Base-by-base conservation (phyloP, 2,888 invertebrate species). In the Drosophila atripex region DNA sequence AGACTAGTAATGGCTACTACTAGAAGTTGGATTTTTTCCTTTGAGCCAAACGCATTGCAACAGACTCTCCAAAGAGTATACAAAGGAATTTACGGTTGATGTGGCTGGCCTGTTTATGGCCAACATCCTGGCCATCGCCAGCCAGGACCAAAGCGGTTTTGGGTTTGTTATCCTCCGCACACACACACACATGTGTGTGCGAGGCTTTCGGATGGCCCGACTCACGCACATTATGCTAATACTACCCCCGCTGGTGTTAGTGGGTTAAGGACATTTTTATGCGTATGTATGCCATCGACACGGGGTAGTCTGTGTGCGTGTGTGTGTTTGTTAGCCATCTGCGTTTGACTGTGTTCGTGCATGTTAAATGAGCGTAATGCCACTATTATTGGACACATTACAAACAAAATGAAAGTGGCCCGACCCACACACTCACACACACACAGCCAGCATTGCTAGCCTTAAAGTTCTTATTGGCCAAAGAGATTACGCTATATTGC, bases 331-430 rank as follows among this genome's bases (percentile, higher is more conserved):
- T 18, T 56, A n/a, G 53, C 55, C 64, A 54, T 61, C 23, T 58
- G 49, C 51, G 30, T 50, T 45, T 65, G 49, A 45, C 49, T 71
- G 53, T 73, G 56, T 80, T 59, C 60, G 75, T 75, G 77, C 76
- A 80, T 89, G 88, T 83, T 86, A 86, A 88, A 87, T 86, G 83
- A 87, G 87, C 87, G 83, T 87, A 82, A 84, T 88, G 84, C 78
- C 78, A 80, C 84, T 87, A 88, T 87, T 88, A 88, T 87, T 87
- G 86, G 80, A 75, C 85, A 72, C 76, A 85, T 78, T 78, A 80
- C 85, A 85, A 86, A 87, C 85, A 84, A 84, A 84, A 80, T 83
- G 78, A 78, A 73, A 86, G 71, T 77, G 75, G 59, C 66, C 70
- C 59, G 72, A 55, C 66, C 70, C 63, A 53, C 46, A 57, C 56